Percentiles rank a stretch among this genome's conserved stretches.
These are phyloP conservation scores for Sycophila sp. DNA, from an alignment of 1,140 invertebrate genomes.

Conservation along the genomic window DNA sequence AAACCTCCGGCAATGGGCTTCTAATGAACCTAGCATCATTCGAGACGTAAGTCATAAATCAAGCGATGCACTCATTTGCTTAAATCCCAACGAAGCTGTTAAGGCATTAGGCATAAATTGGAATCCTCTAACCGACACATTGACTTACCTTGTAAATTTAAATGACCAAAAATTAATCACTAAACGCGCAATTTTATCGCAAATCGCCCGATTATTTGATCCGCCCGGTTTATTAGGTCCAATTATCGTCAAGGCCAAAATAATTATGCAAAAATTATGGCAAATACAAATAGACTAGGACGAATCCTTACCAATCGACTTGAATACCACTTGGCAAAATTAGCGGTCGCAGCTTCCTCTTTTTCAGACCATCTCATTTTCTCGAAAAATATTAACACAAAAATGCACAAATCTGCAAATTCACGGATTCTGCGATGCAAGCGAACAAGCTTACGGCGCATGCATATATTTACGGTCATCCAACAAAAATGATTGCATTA, in stretches of 20 bases:
- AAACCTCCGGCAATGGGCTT: constrained; percentile 48
- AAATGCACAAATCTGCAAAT: constrained; percentile 6
- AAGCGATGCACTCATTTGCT: background rate
- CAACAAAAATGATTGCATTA: background rate
- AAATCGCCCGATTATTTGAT: constrained; percentile 30
- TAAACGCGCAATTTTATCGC: constrained; percentile 15
- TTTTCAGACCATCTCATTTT: background rate
- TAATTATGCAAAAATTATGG: constrained; percentile 28
- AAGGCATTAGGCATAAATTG: constrained; percentile 16
- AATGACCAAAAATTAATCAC: background rate
- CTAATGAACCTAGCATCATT: constrained; percentile 33
- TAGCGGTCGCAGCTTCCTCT: background rate
- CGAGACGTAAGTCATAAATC: background rate
- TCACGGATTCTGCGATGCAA: constrained; percentile 46
- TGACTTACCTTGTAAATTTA: background rate
- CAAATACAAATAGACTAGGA: constrained; percentile 10
- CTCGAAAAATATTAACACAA: background rate
- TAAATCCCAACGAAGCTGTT: no score
- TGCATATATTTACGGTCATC: constrained; percentile 37
- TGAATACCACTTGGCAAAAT: constrained; percentile 8
- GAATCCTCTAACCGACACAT: background rate
- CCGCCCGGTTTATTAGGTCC: constrained; percentile 29
- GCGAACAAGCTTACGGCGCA: constrained; percentile 40
- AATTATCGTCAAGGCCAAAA: background rate
- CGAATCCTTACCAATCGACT: constrained; percentile 1